These are phyloP conservation scores for Rhinogobius similis DNA, from an alignment of 2,113 vertebrate species.

Conservation along the genomic window DNA sequence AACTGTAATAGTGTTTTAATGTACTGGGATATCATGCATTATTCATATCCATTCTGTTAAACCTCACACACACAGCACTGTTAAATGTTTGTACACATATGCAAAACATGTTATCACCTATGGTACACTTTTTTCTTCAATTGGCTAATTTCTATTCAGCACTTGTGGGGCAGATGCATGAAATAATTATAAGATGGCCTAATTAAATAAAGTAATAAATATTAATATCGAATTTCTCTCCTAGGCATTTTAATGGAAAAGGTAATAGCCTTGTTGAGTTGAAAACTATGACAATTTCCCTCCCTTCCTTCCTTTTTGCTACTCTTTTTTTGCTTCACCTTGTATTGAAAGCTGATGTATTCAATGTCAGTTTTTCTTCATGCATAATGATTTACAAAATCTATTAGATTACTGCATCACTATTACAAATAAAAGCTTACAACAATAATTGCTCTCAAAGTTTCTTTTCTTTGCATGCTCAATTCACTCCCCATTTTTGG, in stretches of 20 bases:
- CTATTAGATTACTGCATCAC: too few relatives aligned
- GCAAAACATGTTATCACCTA: neutral
- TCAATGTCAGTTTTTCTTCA: neutral
- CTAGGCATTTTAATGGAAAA: neutral
- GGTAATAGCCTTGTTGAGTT: neutral
- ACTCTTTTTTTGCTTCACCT: neutral
- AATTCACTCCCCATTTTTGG: too few relatives aligned
- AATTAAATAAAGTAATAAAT: conserved; percentile 43
- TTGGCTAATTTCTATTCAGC: conserved; percentile 36
- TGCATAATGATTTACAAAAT: too few relatives aligned
- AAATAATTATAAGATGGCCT: conserved; percentile 19
- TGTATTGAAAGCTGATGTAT: neutral
- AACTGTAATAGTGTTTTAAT: conserved; percentile 51
- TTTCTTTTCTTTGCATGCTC: too few relatives aligned
- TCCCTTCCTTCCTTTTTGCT: neutral
- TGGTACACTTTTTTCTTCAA: conserved; percentile 34
- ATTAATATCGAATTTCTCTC: conserved; percentile 35
- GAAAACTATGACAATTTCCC: neutral
- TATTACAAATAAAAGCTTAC: too few relatives aligned
- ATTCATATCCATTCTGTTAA: conserved; percentile 49
- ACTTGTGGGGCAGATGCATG: conserved; percentile 5
- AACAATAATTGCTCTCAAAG: too few relatives aligned
- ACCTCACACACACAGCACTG: conserved; percentile 19
- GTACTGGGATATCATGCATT: conserved; percentile 52
- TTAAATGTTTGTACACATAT: neutral